These are phyloP conservation scores for Drosophila bunnanda DNA, from an alignment of 2,888 invertebrate genomes.

Conservation along the genomic window DNA sequence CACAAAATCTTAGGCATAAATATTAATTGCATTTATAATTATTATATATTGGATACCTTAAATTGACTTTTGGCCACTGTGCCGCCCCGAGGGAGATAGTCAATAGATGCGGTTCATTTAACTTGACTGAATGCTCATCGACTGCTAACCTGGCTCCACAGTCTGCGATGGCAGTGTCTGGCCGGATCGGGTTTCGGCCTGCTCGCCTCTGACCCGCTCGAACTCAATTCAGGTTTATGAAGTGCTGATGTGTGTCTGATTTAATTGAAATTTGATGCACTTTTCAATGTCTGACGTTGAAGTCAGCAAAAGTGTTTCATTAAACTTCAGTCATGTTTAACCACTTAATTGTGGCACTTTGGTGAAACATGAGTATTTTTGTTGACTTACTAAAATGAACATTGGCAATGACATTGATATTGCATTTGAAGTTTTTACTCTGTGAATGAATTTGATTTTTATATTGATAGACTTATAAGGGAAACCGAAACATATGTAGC, in stretches of 20 bases:
- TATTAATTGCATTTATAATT: neutral
- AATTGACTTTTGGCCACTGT: neutral
- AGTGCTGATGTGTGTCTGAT: slow-evolving; percentile 74
- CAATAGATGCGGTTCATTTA: slow-evolving; percentile 80
- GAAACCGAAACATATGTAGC: too few relatives aligned
- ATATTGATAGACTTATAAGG: too few relatives aligned
- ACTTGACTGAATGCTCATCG: slow-evolving; percentile 76
- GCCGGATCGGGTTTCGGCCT: slow-evolving; percentile 34
- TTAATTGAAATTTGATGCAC: slow-evolving; percentile 75
- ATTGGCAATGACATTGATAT: neutral
- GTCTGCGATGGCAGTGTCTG: slow-evolving; percentile 45
- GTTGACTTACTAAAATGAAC: slow-evolving; percentile 8
- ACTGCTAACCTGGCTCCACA: slow-evolving; percentile 47
- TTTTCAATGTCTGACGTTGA: slow-evolving; percentile 49
- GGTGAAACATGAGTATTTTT: slow-evolving; percentile 3
- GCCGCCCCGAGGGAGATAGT: slow-evolving; percentile 60
- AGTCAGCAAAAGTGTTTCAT: slow-evolving; percentile 47
- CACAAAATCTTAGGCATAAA: neutral
- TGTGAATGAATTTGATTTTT: too few relatives aligned
- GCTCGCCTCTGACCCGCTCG: slow-evolving; percentile 22
- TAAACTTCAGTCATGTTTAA: slow-evolving; percentile 43
- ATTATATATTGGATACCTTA: too few relatives aligned
- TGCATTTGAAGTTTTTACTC: too few relatives aligned
- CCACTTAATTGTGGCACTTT: slow-evolving; percentile 46
- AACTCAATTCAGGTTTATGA: slow-evolving; percentile 59